Percentiles rank a stretch among this genome's conserved stretches.
These are phyloP conservation scores for Tachysurus fulvidraco DNA, from an alignment of 2,113 vertebrate genomes.

Conservation along the genomic window DNA sequence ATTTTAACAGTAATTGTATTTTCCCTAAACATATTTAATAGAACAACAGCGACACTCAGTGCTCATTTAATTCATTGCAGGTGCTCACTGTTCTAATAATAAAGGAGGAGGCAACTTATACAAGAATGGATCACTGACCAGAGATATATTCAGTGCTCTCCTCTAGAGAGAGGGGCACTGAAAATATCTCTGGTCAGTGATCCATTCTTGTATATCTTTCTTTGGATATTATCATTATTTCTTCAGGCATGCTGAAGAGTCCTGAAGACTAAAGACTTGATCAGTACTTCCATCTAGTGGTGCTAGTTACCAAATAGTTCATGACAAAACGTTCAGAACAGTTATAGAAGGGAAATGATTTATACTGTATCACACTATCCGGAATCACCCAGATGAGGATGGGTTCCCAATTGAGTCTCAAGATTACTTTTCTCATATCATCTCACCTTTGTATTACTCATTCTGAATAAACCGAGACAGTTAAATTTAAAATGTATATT, in stretches of 20 bases:
- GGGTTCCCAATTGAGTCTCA: no score
- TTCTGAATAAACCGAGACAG: neutral
- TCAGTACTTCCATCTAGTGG: conserved; percentile 59
- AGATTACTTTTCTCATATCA: no score
- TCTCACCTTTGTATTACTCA: no score
- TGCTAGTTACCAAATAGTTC: neutral
- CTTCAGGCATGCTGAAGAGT: no score
- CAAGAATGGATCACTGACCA: conserved; percentile 63
- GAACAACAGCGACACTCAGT: conserved; percentile 83
- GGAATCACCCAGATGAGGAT: no score
- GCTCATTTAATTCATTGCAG: conserved; percentile 86
- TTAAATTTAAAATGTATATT: neutral
- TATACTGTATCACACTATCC: no score
- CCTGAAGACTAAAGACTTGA: neutral
- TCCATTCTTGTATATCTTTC: no score
- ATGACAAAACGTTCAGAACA: no score
- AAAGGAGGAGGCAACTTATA: conserved; percentile 69
- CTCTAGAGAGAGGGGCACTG: no score
- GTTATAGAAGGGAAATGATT: no score
- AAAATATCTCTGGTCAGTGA: no score
- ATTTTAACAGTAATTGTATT: conserved; percentile 93
- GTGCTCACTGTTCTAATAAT: conserved; percentile 77
- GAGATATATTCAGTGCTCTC: conserved; percentile 46
- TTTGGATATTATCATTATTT: neutral
- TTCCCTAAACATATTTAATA: conserved; percentile 90